These are phyloP conservation scores for Antrozous pallidus DNA, from an alignment of 2,797 vertebrate species.

Conservation along the genomic window DNA sequence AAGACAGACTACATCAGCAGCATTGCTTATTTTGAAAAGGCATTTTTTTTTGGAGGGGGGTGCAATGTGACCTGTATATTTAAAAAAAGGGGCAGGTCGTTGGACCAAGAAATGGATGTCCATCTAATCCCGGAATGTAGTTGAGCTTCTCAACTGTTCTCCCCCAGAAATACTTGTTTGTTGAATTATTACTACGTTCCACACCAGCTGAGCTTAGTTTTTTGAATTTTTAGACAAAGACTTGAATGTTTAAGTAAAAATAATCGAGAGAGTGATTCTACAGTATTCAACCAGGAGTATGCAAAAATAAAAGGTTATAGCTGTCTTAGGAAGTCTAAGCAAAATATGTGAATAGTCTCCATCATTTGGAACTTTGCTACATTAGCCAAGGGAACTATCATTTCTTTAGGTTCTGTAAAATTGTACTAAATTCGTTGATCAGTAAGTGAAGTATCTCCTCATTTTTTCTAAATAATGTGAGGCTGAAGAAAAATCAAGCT, in stretches of 20 bases:
- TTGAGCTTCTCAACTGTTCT: conserved; percentile 31
- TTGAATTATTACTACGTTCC: conserved; percentile 41
- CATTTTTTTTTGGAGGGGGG: conserved; percentile 1
- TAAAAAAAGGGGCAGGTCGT: not conserved
- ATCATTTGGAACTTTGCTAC: conserved; percentile 35
- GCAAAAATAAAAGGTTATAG: not conserved
- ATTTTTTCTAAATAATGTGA: conserved; percentile 25
- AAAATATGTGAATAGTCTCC: not conserved
- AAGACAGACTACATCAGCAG: conserved; percentile 59
- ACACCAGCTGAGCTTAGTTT: not conserved
- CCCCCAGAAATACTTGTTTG: conserved; percentile 34
- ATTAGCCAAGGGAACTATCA: not conserved
- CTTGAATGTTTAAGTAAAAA: conserved; percentile 51
- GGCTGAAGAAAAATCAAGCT: conserved; percentile 22
- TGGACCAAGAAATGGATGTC: conserved; percentile 49
- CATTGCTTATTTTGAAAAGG: conserved; percentile 69
- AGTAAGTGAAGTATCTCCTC: conserved; percentile 12
- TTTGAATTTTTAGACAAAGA: conserved; percentile 3
- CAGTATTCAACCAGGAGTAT: conserved; percentile 10
- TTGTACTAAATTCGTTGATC: conserved; percentile 27
- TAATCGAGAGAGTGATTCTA: not conserved
- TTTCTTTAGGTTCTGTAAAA: not conserved
- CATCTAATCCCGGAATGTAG: conserved; percentile 59
- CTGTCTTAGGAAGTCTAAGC: conserved; percentile 1
- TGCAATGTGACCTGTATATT: conserved; percentile 58